Percentiles rank a stretch among this genome's conserved stretches.
phyloP scores from a whole-genome alignment of 2,113 vertebrate genomes.

The Manacus vitellinus region DNA sequence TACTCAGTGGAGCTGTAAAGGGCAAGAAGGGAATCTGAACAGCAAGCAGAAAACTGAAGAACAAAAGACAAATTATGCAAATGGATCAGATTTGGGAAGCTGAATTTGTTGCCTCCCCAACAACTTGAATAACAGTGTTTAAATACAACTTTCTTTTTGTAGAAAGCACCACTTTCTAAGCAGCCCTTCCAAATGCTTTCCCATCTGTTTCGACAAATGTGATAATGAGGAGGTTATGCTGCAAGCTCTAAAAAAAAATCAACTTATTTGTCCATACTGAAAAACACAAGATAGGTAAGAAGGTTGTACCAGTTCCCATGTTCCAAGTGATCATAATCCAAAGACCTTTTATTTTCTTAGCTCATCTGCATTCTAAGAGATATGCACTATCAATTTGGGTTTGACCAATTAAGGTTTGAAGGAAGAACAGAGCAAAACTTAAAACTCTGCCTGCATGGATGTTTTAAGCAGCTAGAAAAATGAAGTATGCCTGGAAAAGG shows the following conservation, averaged over 20 bases:
- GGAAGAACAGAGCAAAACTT: not conserved
- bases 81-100: constrained; percentile 26
- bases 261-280: not conserved
- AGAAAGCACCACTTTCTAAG: constrained; percentile 60
- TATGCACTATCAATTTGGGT: not conserved
- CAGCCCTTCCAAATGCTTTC: constrained; percentile 74
- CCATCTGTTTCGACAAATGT: constrained; percentile 82
- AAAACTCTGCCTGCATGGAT: not conserved
- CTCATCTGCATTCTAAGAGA: not conserved
- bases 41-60: constrained; percentile 36
- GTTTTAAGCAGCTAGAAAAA: not conserved
- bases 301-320: not conserved
- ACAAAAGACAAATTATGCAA: constrained; percentile 56
- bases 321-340: not conserved
- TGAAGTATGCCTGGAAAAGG: not conserved
- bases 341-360: not conserved
- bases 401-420: not conserved
- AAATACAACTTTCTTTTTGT: constrained; percentile 70
- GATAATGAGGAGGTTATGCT: constrained; percentile 76
- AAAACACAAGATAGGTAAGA: constrained; percentile 47
- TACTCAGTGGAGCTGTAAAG: not conserved
- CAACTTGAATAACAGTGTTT: constrained; percentile 66
- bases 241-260: constrained; percentile 29
- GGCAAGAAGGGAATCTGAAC: constrained; percentile 10
- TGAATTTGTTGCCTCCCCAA: constrained; percentile 51